Evolutionary conservation across 2,797 vertebrate species (phyloP), one percentile per base, ranked within the genome.

Genomic region (Erpetoichthys calabaricus): DNA sequence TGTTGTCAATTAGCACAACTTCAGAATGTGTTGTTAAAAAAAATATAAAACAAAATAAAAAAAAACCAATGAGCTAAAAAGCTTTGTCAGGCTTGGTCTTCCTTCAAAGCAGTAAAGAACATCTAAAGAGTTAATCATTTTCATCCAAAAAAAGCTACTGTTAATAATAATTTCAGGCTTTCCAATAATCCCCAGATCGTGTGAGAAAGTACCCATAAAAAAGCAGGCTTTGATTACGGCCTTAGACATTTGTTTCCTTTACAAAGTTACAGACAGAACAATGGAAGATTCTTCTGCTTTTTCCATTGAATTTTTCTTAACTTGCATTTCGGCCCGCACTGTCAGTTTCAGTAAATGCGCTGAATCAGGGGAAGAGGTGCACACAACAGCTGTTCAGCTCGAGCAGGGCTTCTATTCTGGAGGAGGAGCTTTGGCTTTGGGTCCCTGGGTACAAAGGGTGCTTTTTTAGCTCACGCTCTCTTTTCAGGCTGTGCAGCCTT

Each of bases 401-500:
- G 68, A 68, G 43, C 42, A 51, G 57, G 59, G 63, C 65, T 67
- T 68, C 71, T 56, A 8, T n/a, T 49, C 47, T 43, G 53, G 51
- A 41, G 81, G 86, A 83, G 88, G 86, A 87, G 83, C 77, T 68
- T 61, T 86, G 84, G 79, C 83, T 78, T 86, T 81, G 89, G 90
- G 83, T 86, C 86, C 85, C 89, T 87, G 84, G 89, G 87, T 82
- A 84, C 87, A 85, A 84, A 81, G 86, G 87, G 88, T 85, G 88
- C 86, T 84, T 68, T 73, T 63, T 66, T 1, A 25, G 25, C 25
- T 25, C 25, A 25, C 25, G 25, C 25, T 25, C 65, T 68, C 59
- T 60, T 62, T 53, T 63, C 53, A 9, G 57, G 66, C n/a, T 7
- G 42, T 61, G 64, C 57, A n/a, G 1, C 44, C 62, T 47, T n/a